Evolutionary conservation across 2,113 vertebrate species (phyloP), one percentile per base, ranked within the genome.

Genomic region (Bombycilla garrulus): DNA sequence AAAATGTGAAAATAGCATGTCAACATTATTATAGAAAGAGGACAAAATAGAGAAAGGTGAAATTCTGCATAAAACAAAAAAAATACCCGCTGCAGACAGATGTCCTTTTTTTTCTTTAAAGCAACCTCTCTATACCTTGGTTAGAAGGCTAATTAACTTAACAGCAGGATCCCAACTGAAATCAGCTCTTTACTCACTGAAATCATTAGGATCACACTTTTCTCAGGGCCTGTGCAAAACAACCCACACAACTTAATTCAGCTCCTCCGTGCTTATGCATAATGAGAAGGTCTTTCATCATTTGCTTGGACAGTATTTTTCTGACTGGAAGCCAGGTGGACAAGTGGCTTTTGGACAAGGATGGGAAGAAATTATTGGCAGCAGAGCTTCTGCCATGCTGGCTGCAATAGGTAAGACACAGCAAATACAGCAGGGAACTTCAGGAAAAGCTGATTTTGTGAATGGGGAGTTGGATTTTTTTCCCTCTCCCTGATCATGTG

Each of bases 141-240:
- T 51, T 90, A 57, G 50, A 92, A 61, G 35, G 38, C 51, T 91
- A 90, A 95, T 95, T 95, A 96, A 80, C 36, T n/a, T 80, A 81
- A 81, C 78, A 69, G 64, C 64, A 90, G 71, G 67, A 89, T 83
- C 42, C 66, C 56, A 65, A 26, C 58, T 96, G 77, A 85, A 94
- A 92, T 81, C 62, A 66, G n/a, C 23, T 81, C 29, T 89, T 89
- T 65, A 31, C 8, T 24, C 33, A 16, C 31, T 42, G 45, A 19
- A 72, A 74, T 64, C 73, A 40, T 72, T 53, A 91, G 53, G 60
- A 77, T 92, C 80, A 45, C 40, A 31, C 17, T 88, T 93, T 83
- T 80, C 47, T 84, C 51, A 53, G 12, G 47, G 11, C 19, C 60
- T 44, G 3, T 47, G 56, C 36, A 79, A 95, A 92, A 22, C 57